These are phyloP conservation scores for Hirtodrosophila trivittata DNA, from an alignment of 2,888 invertebrate genomes.

Conservation along the genomic window DNA sequence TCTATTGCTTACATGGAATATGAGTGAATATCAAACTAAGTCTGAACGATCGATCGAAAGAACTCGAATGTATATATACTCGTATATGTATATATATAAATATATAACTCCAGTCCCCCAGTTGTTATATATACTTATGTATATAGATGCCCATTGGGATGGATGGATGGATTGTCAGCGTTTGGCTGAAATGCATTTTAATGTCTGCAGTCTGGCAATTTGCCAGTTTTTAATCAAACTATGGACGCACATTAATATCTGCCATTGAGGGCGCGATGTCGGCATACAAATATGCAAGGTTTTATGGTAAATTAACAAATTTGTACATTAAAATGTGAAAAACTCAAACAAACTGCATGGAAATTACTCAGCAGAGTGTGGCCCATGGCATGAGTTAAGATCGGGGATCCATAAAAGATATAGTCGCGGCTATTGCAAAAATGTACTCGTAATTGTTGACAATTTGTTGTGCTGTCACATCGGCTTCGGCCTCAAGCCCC, in stretches of 20 bases:
- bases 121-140: slow-evolving; percentile 1
- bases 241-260: slow-evolving; percentile 79
- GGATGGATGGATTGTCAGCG: slow-evolving; percentile 68
- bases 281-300: slow-evolving; percentile 82
- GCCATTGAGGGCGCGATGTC: slow-evolving; percentile 59
- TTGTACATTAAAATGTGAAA: slow-evolving; percentile 82
- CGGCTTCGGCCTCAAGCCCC: slow-evolving; percentile 18
- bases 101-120: slow-evolving; percentile 38
- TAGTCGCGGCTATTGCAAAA: slow-evolving; percentile 61
- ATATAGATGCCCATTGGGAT: slow-evolving; percentile 27
- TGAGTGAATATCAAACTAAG: too few species aligned
- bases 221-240: slow-evolving; percentile 83
- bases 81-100: slow-evolving; percentile 3
- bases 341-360: slow-evolving; percentile 78
- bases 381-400: slow-evolving; percentile 7
- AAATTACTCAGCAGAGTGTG: slow-evolving; percentile 65
- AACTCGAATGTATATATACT: not conserved
- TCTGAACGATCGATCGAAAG: too few species aligned
- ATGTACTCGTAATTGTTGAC: slow-evolving; percentile 77
- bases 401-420: slow-evolving; percentile 40
- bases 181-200: slow-evolving; percentile 52
- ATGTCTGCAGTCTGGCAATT: slow-evolving; percentile 72
- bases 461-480: slow-evolving; percentile 77
- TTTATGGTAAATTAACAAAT: slow-evolving; percentile 84
- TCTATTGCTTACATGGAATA: too few species aligned